Conservation (phyloP, 2,888 invertebrate genomes). For the Patella caerulea region DNA sequence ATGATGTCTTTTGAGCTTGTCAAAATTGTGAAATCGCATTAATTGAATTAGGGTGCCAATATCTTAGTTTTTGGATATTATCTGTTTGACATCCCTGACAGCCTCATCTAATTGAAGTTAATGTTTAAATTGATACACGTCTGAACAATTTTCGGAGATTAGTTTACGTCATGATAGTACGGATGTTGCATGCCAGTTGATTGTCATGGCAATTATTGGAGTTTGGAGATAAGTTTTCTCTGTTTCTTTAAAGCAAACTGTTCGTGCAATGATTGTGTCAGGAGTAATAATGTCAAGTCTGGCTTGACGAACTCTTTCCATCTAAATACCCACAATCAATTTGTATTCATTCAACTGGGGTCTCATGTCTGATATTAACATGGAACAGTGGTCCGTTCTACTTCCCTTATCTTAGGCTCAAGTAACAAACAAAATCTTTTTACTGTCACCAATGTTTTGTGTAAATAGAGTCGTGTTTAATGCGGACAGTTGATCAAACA, state of each 20-base stretch:
- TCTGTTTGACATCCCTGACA: no score
- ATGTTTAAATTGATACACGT: constrained; percentile 7
- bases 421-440: constrained; percentile 6
- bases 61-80: no score
- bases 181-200: constrained; percentile 3
- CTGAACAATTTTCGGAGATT: background rate
- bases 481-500: constrained; percentile 5
- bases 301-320: background rate
- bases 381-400: no score
- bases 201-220: background rate
- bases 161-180: background rate
- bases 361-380: no score
- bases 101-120: constrained; percentile 2
- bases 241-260: constrained; percentile 2
- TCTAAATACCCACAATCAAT: constrained; percentile 1
- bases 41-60: no score
- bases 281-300: background rate
- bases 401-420: no score
- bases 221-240: background rate
- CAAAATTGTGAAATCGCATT: no score
- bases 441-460: constrained; percentile 1
- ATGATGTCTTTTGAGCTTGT: no score
- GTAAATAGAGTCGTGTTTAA: background rate
- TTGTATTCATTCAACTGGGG: background rate
- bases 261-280: constrained; percentile 3